These are phyloP conservation scores for Pocillopora meandrina DNA, from an alignment of 92 coral and sea anemone genomes.

Conservation along the genomic window DNA sequence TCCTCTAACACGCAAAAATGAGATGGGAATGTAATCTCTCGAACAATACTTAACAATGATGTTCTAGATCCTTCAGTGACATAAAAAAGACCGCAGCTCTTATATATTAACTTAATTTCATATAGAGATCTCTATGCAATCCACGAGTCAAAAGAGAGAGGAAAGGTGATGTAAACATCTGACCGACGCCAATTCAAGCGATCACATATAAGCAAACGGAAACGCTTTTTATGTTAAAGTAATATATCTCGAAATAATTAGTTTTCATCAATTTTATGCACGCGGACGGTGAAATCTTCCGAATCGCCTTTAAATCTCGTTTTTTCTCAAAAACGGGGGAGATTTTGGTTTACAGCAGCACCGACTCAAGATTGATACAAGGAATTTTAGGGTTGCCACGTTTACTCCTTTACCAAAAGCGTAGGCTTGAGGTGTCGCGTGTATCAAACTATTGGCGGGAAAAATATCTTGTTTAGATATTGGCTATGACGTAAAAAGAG, in stretches of 20 bases:
- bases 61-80: neutral
- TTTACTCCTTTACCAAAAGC: conserved; percentile 27
- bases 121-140: conserved; percentile 12
- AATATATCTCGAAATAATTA: conserved; percentile 9
- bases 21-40: neutral
- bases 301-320: neutral
- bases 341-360: no score
- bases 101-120: conserved; percentile 33
- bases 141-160: neutral
- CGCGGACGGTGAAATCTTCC: neutral
- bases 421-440: conserved; percentile 68
- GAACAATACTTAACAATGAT: neutral
- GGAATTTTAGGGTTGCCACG: no score
- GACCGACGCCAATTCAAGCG: neutral
- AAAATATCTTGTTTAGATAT: conserved; percentile 64
- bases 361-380: no score
- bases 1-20: neutral
- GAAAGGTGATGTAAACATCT: conserved; percentile 13
- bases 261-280: neutral
- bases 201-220: conserved; percentile 28
- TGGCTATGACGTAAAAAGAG: conserved; percentile 58
- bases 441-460: conserved; percentile 69
- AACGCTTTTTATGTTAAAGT: conserved; percentile 24
- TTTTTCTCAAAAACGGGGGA: neutral
- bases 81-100: neutral